Evolutionary conservation across 2,888 invertebrate species (phyloP).

Genomic region (Trissonchulus sp.): DNA sequence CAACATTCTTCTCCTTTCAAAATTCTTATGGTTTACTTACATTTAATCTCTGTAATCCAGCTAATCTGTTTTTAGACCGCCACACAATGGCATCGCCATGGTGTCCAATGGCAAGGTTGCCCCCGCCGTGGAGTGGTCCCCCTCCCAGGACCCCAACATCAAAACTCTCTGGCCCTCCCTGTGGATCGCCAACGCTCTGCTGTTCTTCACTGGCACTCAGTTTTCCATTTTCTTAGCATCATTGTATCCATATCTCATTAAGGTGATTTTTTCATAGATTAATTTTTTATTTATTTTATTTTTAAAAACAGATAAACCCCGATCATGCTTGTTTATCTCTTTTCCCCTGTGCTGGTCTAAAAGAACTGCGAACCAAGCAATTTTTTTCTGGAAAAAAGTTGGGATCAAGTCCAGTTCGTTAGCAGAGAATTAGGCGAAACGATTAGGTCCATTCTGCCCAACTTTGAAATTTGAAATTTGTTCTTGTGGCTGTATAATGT

Average conservation of each 20-base stretch:
- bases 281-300: background rate
- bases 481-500: no score
- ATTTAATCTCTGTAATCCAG: no score
- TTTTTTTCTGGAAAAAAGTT: no score
- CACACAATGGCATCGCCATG: background rate
- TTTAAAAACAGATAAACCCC: no score
- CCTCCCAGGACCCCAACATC: background rate
- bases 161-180: conserved; percentile 3
- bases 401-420: background rate
- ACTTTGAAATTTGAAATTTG: no score
- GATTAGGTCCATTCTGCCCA: no score
- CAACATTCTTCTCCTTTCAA: no score
- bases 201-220: background rate
- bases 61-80: background rate
- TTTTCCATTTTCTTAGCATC: conserved; percentile 15
- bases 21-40: no score
- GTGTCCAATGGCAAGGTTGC: background rate
- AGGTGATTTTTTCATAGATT: background rate
- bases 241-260: background rate
- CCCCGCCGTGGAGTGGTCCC: background rate
- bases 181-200: background rate
- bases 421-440: no score
- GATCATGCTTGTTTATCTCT: no score
- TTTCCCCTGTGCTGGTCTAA: no score
- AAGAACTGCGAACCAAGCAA: no score